phyloP scores from a whole-genome alignment of 2,113 vertebrate species.

The Odontesthes bonariensis region DNA sequence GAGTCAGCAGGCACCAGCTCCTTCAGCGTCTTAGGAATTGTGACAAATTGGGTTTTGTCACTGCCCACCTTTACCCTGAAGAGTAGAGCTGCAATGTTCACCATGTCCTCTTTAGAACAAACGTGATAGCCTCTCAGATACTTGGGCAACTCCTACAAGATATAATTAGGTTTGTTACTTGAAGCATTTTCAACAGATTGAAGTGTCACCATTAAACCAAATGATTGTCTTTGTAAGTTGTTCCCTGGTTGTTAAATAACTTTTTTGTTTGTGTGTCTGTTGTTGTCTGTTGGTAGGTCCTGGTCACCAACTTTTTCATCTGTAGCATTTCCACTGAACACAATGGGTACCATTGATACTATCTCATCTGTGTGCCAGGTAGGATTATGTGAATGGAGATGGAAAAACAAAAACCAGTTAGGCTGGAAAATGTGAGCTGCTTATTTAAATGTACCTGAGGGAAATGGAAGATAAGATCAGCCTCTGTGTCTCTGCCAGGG shows the following conservation, averaged over 20 bases:
- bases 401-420: background rate
- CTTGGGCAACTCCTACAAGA: conserved; percentile 91
- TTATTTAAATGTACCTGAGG: conserved; percentile 88
- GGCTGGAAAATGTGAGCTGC: conserved; percentile 14
- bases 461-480: conserved; percentile 94
- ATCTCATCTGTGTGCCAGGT: background rate
- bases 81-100: conserved; percentile 89
- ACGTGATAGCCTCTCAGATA: conserved; percentile 94
- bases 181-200: background rate
- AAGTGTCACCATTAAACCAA: background rate
- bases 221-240: background rate
- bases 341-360: background rate
- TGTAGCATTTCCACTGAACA: background rate
- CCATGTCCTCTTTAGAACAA: conserved; percentile 88
- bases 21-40: conserved; percentile 88
- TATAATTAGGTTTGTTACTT: background rate
- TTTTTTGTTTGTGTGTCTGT: too few relatives aligned
- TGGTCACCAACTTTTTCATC: background rate
- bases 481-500: conserved; percentile 91
- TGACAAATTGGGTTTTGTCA: conserved; percentile 84
- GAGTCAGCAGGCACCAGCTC: conserved; percentile 91
- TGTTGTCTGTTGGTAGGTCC: conserved; percentile 3
- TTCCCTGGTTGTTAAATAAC: background rate
- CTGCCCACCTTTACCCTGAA: conserved; percentile 85
- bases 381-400: background rate